Base-by-base conservation (phyloP, 2,888 invertebrate genomes). In the Ashinkailepas kermadecensis region DNA sequence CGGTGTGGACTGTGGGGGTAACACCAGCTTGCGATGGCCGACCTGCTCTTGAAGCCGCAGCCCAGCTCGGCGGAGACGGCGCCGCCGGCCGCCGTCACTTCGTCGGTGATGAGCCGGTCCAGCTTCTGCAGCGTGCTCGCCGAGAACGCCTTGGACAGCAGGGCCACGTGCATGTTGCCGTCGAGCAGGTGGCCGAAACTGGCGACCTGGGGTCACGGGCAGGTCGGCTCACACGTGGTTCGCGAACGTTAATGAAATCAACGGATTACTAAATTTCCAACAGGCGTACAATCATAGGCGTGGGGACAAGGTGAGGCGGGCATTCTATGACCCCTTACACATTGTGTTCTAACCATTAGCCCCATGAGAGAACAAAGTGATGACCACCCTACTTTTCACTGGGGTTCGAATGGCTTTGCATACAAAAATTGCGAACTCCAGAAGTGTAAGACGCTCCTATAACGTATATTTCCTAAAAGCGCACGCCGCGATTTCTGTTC, bases 21-120 rank as follows among this genome's bases (percentile, higher is more conserved):
- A 3, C 4, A 4, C 39, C 39, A 39, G 39, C 39, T 3, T 39
- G 39, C 39, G 39, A 39, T 39, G 39, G 1, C 67, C 18, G 70
- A 80, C 65, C 82, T 83, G 81, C 86, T 87, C 85, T 87, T 87
- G 78, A 78, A 78, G 57, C 78, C 78, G 58, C 78, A 78, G 78
- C 78, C 78, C 58, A 78, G 78, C 23, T 78, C 78, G 57, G 78
- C 78, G 2, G 78, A 78, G 57, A 78, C 78, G 23, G 78, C 78
- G 11, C 78, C 78, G 78, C 78, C 78, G 57, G 78, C 78, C 0
- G 78, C 78, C n/a, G 78, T 78, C 12, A 78, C 78, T 0, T 58
- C 0, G 12, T 78, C 78, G 57, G 78, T 58, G 58, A 78, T 78
- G 23, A 78, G 23, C 58, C 18, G 57, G 58, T 78, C 78, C 58